Conservation (phyloP, 2,888 invertebrate species). For the Chrysina gloriosa region DNA sequence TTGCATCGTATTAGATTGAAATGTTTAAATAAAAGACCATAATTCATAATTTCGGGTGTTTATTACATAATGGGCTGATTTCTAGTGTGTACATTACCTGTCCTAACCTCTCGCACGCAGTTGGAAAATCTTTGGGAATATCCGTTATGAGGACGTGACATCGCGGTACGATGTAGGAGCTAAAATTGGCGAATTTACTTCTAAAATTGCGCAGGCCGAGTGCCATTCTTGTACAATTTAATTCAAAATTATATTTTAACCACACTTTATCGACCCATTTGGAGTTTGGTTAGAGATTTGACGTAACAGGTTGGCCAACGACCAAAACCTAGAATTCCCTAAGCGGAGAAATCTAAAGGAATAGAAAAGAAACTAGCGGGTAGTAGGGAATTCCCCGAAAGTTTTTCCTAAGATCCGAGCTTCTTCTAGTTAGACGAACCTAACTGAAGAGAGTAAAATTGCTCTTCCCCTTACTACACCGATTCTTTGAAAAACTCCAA, state of each 20-base stretch:
- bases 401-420: too few species aligned
- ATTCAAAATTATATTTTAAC: constrained; percentile 27
- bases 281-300: constrained; percentile 40
- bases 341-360: not conserved
- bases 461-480: too few species aligned
- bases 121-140: constrained; percentile 34
- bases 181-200: constrained; percentile 40
- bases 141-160: constrained; percentile 24
- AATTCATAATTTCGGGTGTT: not conserved
- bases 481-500: too few species aligned
- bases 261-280: constrained; percentile 41
- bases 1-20: not conserved
- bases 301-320: not conserved
- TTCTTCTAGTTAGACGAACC: too few species aligned
- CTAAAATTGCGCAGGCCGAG: constrained; percentile 38
- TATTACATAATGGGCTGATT: constrained; percentile 20
- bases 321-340: not conserved
- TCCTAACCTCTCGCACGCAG: constrained; percentile 39
- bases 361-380: too few species aligned
- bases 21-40: not conserved
- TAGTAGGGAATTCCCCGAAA: too few species aligned
- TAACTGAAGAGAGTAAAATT: too few species aligned
- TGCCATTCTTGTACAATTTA: constrained; percentile 37
- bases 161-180: constrained; percentile 32
- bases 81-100: constrained; percentile 40